Evolutionary conservation across 2,888 invertebrate genomes (phyloP).

Genomic region (Drosophila cracens): DNA sequence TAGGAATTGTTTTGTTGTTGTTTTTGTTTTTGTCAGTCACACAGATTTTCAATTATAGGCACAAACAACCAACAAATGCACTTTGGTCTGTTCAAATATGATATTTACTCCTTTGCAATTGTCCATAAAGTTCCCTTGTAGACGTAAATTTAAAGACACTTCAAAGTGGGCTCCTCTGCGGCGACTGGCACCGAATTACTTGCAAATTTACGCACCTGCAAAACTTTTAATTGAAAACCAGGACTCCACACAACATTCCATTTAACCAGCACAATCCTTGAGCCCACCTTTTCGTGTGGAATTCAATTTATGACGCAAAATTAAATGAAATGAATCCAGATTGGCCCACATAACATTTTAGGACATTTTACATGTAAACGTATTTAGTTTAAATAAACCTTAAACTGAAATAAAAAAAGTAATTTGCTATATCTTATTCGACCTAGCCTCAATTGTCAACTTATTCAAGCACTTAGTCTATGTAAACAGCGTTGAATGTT

Average conservation of each 20-base stretch:
- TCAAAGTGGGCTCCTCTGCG: slow-evolving; percentile 47
- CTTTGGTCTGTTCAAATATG: slow-evolving; percentile 43
- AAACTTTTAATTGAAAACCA: slow-evolving; percentile 83
- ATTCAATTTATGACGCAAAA: slow-evolving; percentile 61
- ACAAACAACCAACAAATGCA: slow-evolving; percentile 48
- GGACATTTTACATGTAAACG: neutral
- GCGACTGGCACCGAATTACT: slow-evolving; percentile 25
- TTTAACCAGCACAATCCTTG: slow-evolving; percentile 41
- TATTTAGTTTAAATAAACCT: neutral
- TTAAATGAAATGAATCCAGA: slow-evolving; percentile 51
- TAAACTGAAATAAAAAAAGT: neutral
- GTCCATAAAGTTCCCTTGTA: neutral
- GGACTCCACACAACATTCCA: slow-evolving; percentile 50
- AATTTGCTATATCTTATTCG: neutral
- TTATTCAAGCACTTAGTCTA: neutral
- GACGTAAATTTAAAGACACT: slow-evolving; percentile 41
- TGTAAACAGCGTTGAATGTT: neutral
- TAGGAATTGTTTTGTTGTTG: slow-evolving; percentile 7
- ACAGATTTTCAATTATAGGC: slow-evolving; percentile 74
- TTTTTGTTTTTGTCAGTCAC: slow-evolving; percentile 58
- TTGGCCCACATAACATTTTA: slow-evolving; percentile 32
- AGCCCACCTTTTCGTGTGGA: slow-evolving; percentile 14
- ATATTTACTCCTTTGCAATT: slow-evolving; percentile 4
- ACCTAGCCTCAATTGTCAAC: neutral
- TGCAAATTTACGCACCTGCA: slow-evolving; percentile 68